Base-by-base conservation (phyloP, 2,113 vertebrate genomes). In the Chitala chitala region DNA sequence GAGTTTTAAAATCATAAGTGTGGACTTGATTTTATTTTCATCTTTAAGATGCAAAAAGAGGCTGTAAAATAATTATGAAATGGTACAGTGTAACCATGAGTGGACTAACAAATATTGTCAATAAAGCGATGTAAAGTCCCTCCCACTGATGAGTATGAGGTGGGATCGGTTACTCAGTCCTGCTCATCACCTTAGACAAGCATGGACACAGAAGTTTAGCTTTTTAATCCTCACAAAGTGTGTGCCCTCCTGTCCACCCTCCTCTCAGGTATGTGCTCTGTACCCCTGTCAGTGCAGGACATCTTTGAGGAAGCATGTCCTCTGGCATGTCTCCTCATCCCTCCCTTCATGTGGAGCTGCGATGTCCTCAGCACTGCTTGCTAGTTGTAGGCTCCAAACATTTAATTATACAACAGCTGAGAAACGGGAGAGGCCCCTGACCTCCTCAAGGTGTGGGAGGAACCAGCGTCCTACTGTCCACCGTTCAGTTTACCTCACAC, bases 331-430 rank as follows among this genome's bases (percentile, higher is more conserved):
- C 44, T 38, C 44, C n/a, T 38, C 24, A 38, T 38, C 3, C 44
- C 63, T 66, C n/a, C 63, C 24, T 36, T 38, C 3, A 1, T 29
- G 2, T 53, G 1, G 12, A 22, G 40, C 74, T 33, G 54, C 64
- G 50, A 40, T 44, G 69, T 74, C 53, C 42, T 33, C 40, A 44
- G 55, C 26, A 31, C 24, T 68, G 54, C 66, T 29, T 0, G 94
- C 92, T 93, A 95, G 94, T 93, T 93, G 94, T 89, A 90, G 92
- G 94, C 94, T 94, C 94, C 94, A 96, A 98, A 98, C 96, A 95
- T 96, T 97, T 96, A 98, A 98, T 98, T 96, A 96, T 93, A 95
- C 92, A 92, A 93, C 94, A 94, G n/a, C n/a, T n/a, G n/a, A n/a
- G n/a, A n/a, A n/a, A n/a, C n/a, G n/a, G n/a, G n/a, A n/a, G n/a